phyloP scores from a whole-genome alignment of 2,888 invertebrate genomes.

The Meganola albula region DNA sequence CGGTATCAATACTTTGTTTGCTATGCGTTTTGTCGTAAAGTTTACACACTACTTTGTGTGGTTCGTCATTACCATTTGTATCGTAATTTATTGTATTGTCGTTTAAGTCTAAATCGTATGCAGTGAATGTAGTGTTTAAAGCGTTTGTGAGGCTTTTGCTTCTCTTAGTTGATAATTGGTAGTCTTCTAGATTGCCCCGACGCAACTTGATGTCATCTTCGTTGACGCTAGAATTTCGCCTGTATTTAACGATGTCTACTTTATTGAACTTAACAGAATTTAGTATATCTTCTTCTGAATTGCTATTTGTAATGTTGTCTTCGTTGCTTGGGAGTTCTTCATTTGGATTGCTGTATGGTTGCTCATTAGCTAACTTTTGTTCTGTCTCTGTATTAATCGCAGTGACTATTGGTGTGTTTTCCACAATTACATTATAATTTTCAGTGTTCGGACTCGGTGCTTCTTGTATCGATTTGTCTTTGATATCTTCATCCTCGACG shows the following conservation, averaged over 20 bases:
- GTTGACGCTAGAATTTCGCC: slow-evolving; percentile 68
- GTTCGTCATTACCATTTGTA: slow-evolving; percentile 56
- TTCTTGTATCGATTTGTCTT: slow-evolving; percentile 17
- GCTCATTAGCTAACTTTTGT: slow-evolving; percentile 13
- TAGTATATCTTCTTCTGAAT: slow-evolving; percentile 51
- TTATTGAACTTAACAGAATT: slow-evolving; percentile 54
- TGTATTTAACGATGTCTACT: slow-evolving; percentile 59
- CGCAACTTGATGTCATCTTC: slow-evolving; percentile 64
- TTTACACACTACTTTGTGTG: slow-evolving; percentile 64
- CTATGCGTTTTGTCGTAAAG: slow-evolving; percentile 49
- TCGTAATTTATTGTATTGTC: slow-evolving; percentile 43
- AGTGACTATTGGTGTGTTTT: slow-evolving; percentile 8
- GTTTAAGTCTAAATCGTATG: slow-evolving; percentile 63
- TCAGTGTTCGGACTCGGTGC: slow-evolving; percentile 14
- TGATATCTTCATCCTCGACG: slow-evolving; percentile 62
- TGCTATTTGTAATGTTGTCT: slow-evolving; percentile 28
- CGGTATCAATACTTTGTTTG: slow-evolving; percentile 63
- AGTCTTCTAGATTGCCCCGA: slow-evolving; percentile 66
- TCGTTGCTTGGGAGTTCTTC: slow-evolving; percentile 21
- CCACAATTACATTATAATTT: slow-evolving; percentile 13
- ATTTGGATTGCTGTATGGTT: slow-evolving; percentile 18
- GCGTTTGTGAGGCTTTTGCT: slow-evolving; percentile 65
- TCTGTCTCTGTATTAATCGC: slow-evolving; percentile 10
- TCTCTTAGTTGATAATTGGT: slow-evolving; percentile 58
- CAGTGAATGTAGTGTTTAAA: slow-evolving; percentile 45